Conservation (phyloP, 2,888 invertebrate species). For the Liodrosophila aerea region DNA sequence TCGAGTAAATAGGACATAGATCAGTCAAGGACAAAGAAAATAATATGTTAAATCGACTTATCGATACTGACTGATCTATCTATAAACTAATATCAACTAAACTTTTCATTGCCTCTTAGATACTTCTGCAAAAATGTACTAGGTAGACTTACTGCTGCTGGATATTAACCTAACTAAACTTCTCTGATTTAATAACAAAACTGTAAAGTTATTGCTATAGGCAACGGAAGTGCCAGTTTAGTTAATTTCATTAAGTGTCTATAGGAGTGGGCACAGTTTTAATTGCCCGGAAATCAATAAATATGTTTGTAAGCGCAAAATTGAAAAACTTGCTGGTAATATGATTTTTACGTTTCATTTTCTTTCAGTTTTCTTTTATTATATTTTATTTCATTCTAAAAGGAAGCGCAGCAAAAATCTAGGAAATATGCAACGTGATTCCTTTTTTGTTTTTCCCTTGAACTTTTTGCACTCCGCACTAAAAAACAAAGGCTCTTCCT, state of each 20-base stretch:
- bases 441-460: conserved; percentile 29
- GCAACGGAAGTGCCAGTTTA: conserved; percentile 45
- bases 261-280: too few species aligned
- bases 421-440: conserved; percentile 71
- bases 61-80: too few species aligned
- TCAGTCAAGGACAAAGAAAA: too few species aligned
- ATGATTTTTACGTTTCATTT: conserved; percentile 29
- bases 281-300: conserved; percentile 66
- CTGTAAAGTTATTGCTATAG: conserved; percentile 26
- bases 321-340: conserved; percentile 61
- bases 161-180: too few species aligned
- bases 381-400: conserved; percentile 18
- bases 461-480: conserved; percentile 41
- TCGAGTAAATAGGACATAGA: too few species aligned
- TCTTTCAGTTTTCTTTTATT: conserved; percentile 16
- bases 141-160: too few species aligned
- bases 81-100: too few species aligned
- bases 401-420: conserved; percentile 37
- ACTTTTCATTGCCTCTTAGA: too few species aligned
- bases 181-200: conserved; percentile 29
- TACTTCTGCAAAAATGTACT: too few species aligned
- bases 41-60: too few species aligned
- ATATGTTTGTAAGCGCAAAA: conserved; percentile 70
- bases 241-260: conserved; percentile 58
- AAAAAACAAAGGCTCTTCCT: conserved; percentile 58